phyloP scores from a whole-genome alignment of 2,888 invertebrate species.

The Rhabditoides inermis region DNA sequence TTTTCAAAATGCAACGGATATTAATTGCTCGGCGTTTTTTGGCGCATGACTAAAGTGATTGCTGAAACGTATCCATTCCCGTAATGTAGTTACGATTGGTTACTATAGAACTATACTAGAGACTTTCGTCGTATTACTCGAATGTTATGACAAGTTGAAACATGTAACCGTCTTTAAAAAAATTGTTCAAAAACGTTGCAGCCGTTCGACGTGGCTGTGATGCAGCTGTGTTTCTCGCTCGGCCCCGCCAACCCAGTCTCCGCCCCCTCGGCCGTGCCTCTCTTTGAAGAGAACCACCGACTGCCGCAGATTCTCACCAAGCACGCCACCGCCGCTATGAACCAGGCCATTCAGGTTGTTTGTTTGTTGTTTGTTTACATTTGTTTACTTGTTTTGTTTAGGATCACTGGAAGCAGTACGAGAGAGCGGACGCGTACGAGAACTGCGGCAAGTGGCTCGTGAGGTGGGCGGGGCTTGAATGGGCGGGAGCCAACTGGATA shows the following conservation, averaged over 20 bases:
- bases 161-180: too few relatives aligned
- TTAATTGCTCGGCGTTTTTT: too few relatives aligned
- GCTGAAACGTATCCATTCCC: background rate
- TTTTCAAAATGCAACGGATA: too few relatives aligned
- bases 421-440: constrained; percentile 2
- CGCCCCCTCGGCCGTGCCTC: background rate
- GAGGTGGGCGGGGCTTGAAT: too few relatives aligned
- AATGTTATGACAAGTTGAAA: too few relatives aligned
- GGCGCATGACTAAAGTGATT: background rate
- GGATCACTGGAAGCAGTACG: background rate
- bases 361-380: background rate
- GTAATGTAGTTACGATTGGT: background rate
- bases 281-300: background rate
- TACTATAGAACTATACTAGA: background rate
- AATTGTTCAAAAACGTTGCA: too few relatives aligned
- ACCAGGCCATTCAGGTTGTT: background rate
- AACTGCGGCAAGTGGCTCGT: too few relatives aligned
- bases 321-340: background rate
- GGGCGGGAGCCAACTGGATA: constrained; percentile 8
- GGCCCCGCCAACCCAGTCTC: background rate
- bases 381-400: background rate
- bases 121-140: too few relatives aligned
- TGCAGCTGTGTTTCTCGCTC: background rate
- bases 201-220: background rate
- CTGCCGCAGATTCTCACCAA: constrained; percentile 3